Base-by-base conservation (phyloP, 2,113 vertebrate genomes). In the Microcebus griseorufus region DNA sequence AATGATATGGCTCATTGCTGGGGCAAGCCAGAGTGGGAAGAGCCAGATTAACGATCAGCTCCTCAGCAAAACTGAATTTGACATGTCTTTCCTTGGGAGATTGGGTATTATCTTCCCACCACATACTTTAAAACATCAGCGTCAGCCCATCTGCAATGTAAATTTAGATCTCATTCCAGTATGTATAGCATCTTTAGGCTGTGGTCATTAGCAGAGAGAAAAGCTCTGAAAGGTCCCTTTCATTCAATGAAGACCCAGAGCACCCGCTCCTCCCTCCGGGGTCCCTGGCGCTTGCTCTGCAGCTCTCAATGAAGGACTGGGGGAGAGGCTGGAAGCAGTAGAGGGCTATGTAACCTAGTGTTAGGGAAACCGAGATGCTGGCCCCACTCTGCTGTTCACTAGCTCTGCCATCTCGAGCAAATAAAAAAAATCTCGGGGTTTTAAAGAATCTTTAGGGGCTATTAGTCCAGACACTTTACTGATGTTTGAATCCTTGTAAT, bases 51-150 rank as follows among this genome's bases (percentile, higher is more conserved):
- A 18, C 25, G n/a, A 97, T 97, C 93, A 98, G 93, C 82, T 82
- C 92, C 95, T 95, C 39, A 72, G 93, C 90, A 97, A 98, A 98
- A 98, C 55, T 97, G 95, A 95, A 97, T 96, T 95, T 98, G 98
- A 98, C 96, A 97, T 84, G 42, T 97, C 96, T 97, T 98, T 97
- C 96, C 97, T 98, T 70, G 1, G 96, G 98, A 98, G 97, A 98
- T 95, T 93, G 94, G 88, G 96, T 98, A 98, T 98, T 96, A 97
- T 97, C 96, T 97, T 96, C 91, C 97, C 98, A 96, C 97, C 93
- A 84, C 92, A 94, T 89, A 96, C 95, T 97, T 72, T 76, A 67
- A 95, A 97, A 84, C 90, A 96, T 98, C 96, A 95, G 27, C 87
- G 89, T 98, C 98, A 98, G 97, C 93, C 88, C 97, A 98, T 93